A percentile compares a stretch with the other conserved stretches of the same genome.
Evolutionary conservation across 2,888 invertebrate genomes (phyloP).

Genomic region (Drosophila koepferae): DNA sequence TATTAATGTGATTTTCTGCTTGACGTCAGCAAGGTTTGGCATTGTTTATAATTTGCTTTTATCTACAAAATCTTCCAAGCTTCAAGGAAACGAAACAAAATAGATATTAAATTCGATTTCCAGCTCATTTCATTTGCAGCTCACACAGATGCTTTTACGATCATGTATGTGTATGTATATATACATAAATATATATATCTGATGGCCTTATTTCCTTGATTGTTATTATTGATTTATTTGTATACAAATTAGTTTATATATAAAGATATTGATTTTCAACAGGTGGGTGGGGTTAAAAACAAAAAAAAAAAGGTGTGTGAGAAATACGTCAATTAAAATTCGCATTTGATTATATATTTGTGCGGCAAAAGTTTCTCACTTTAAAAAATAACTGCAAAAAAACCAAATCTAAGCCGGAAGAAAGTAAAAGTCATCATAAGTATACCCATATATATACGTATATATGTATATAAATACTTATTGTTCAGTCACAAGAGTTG

Average conservation of each 20-base stretch:
- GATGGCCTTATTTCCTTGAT: constrained; percentile 61
- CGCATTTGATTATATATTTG: constrained; percentile 7
- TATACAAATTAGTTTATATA: constrained; percentile 28
- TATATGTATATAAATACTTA: constrained; percentile 12
- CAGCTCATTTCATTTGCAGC: constrained; percentile 37
- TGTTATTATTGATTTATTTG: constrained; percentile 61
- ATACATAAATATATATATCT: constrained; percentile 15
- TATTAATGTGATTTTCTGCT: constrained; percentile 35
- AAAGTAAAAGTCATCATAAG: constrained; percentile 66
- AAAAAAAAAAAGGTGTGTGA: constrained; percentile 1
- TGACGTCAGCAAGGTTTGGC: constrained; percentile 52
- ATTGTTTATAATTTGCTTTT: constrained; percentile 43
- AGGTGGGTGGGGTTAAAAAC: constrained; percentile 25
- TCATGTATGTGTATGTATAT: constrained; percentile 1
- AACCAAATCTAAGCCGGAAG: constrained; percentile 52
- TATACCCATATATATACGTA: constrained; percentile 2
- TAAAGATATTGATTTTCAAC: constrained; percentile 49
- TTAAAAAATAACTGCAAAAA: constrained; percentile 17
- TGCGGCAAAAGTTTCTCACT: constrained; percentile 32
- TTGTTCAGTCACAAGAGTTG: constrained; percentile 24
- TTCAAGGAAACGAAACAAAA: constrained; percentile 28
- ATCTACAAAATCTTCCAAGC: constrained; percentile 10
- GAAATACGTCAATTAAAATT: constrained; percentile 5
- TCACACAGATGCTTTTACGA: constrained; percentile 29
- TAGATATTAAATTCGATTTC: constrained; percentile 23